A percentile compares a stretch with the other conserved stretches of the same genome.
Evolutionary conservation across 2,888 invertebrate species (phyloP).

Genomic region (Agrilus cyanescens): DNA sequence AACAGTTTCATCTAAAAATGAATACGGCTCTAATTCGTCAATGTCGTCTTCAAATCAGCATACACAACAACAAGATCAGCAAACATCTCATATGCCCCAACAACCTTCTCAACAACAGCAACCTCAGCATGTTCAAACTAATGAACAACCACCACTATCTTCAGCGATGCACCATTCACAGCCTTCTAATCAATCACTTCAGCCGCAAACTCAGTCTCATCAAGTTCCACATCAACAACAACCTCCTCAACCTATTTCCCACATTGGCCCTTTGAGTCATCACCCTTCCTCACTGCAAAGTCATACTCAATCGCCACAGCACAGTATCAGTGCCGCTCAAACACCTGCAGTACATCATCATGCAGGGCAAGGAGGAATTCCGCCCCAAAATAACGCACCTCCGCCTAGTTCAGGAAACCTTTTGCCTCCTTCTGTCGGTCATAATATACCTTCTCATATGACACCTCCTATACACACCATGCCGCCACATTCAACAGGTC

Average conservation of each 20-base stretch:
- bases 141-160: conserved; percentile 11
- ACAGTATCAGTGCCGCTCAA: conserved; percentile 26
- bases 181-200: conserved; percentile 13
- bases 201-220: conserved; percentile 12
- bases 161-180: conserved; percentile 15
- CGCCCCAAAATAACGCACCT: conserved; percentile 15
- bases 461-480: conserved; percentile 15
- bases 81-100: conserved; percentile 1
- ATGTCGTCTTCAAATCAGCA: conserved; percentile 12
- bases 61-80: conserved; percentile 8
- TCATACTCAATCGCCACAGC: conserved; percentile 22
- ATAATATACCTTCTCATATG: conserved; percentile 12
- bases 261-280: neutral
- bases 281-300: conserved; percentile 9
- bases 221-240: conserved; percentile 16
- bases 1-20: neutral
- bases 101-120: conserved; percentile 12
- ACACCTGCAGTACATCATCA: conserved; percentile 25
- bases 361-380: conserved; percentile 12
- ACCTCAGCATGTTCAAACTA: conserved; percentile 4
- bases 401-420: conserved; percentile 5
- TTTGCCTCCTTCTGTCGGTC: conserved; percentile 10
- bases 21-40: too few species aligned
- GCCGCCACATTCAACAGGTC: conserved; percentile 18
- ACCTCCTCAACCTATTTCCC: conserved; percentile 10